Base-by-base conservation (phyloP, 92 coral and sea anemone genomes). In the Muricea muricata region DNA sequence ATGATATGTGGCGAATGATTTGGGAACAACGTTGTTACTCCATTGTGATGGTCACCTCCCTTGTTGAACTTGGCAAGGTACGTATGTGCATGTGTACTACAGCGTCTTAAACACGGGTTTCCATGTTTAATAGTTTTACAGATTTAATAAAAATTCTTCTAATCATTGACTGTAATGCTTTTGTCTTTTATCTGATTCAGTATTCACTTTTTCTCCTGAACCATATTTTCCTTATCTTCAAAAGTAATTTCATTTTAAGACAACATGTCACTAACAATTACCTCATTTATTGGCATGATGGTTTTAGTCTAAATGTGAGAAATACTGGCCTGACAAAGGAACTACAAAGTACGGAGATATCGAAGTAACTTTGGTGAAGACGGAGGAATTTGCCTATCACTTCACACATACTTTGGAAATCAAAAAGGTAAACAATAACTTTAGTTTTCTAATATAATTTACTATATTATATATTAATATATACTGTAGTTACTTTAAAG, bases 1-100 rank as follows among this genome's bases (percentile, higher is more conserved):
- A 39, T 34, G 93, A 90, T 60, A 82, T 90, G 65, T 90, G 93
- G 93, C 67, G 87, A 61, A 90, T 90, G 93, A 54, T 90, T 57
- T 90, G 91, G 91, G 90, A 90, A 52, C 83, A 87, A 37, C 78
- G 81, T 24, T 28, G 88, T 20, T 13, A n/a, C 15, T 63, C 84
- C 0, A 84, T 87, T 47, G 91, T 90, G 15, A 90, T 90, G 93
- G 70, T 90, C 70, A 90, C 93, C 37, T 82, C 88, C 31, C 79
- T 87, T 47, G 82, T 75, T 28, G 93, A 90, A 13, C 63, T 60
- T 20, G 78, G 82, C 23, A 90, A 90, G 87, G 93, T 90, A n/a
- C n/a, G n/a, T n/a, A n/a, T 1, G 61, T 58, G 15, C 28, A 24
- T 3, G n/a, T n/a, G n/a, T 34, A 1, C 23, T 17, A 30, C 41